Percentiles rank a stretch among this genome's conserved stretches.
These are phyloP conservation scores for Pongo pygmaeus DNA, from an alignment of 2,113 vertebrate species.

Conservation along the genomic window DNA sequence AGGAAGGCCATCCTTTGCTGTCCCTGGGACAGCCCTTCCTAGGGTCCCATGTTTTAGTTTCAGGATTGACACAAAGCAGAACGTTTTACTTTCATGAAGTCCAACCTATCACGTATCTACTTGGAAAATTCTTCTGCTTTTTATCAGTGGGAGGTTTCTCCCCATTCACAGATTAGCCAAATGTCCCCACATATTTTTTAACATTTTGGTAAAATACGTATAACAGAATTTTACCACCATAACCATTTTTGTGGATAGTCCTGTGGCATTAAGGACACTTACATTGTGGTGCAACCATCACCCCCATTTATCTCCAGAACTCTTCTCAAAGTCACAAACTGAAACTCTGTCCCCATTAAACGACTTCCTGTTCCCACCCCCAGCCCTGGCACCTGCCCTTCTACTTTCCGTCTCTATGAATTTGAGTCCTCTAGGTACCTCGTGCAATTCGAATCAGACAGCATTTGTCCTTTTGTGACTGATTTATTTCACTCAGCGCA, in stretches of 20 bases:
- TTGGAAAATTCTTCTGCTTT: no score
- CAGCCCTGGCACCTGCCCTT: fast-evolving
- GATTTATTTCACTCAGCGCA: no score
- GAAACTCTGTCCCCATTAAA: background rate
- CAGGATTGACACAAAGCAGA: fast-evolving
- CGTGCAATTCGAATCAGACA: fast-evolving
- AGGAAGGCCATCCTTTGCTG: background rate
- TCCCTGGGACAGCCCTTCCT: background rate
- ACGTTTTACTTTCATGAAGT: background rate
- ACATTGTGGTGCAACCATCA: background rate
- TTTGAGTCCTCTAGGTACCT: background rate
- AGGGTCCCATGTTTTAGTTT: fast-evolving
- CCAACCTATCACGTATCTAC: background rate
- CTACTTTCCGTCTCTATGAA: background rate
- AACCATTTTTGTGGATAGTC: fast-evolving
- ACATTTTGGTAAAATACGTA: fast-evolving
- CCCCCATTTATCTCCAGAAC: background rate
- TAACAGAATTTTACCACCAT: no score
- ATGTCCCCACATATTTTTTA: background rate
- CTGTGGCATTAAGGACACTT: fast-evolving
- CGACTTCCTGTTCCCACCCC: background rate
- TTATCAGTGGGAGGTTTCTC: no score
- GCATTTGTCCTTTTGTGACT: background rate
- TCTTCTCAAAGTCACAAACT: background rate
- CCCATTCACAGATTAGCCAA: background rate